These are phyloP conservation scores for Litocranius walleri DNA, from an alignment of 2,113 vertebrate species.

Conservation along the genomic window DNA sequence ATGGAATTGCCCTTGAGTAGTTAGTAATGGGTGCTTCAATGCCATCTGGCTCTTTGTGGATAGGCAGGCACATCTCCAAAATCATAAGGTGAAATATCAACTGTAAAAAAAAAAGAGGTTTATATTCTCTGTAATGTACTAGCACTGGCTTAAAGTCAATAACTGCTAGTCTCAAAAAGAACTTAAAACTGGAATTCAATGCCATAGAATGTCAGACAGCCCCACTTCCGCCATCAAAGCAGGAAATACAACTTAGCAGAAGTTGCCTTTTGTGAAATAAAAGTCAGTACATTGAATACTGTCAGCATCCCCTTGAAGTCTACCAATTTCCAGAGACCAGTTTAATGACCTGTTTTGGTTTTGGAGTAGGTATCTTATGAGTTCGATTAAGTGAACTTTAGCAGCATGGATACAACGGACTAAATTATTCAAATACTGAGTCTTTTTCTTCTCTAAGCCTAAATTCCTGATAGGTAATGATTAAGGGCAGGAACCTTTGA, in stretches of 20 bases:
- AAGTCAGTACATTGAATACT: background rate
- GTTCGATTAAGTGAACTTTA: background rate
- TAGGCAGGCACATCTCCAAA: background rate
- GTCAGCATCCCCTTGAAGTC: background rate
- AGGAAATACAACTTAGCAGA: background rate
- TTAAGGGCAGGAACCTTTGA: background rate
- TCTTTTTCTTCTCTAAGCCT: background rate
- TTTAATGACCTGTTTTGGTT: background rate
- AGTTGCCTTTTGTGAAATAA: background rate
- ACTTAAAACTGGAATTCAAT: background rate
- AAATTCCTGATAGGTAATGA: background rate
- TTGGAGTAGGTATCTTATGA: background rate
- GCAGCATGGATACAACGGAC: background rate
- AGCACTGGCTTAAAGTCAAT: background rate
- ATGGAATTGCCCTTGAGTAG: conserved; percentile 1
- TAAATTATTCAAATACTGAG: background rate
- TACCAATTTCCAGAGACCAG: background rate
- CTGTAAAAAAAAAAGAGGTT: background rate
- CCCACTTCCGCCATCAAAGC: background rate
- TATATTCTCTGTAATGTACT: background rate
- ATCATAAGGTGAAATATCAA: background rate
- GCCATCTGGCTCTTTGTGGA: background rate
- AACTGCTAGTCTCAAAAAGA: background rate
- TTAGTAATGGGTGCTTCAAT: background rate
- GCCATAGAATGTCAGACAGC: background rate